phyloP scores from a whole-genome alignment of 2,113 vertebrate genomes.

The Capreolus pygargus region DNA sequence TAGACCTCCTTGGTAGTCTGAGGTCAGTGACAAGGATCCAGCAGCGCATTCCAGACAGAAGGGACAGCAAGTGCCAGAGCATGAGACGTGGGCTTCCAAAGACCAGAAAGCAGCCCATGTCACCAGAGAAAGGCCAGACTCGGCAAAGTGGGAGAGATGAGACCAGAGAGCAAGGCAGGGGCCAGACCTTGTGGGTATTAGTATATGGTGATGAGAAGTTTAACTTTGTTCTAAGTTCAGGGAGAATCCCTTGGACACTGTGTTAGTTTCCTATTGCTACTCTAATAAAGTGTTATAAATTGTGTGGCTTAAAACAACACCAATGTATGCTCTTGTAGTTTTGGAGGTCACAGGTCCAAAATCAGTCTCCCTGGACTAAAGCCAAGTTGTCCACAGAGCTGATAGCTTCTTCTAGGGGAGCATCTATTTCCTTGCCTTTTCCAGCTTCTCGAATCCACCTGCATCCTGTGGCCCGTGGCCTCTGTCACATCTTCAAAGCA shows the following conservation, averaged over 20 bases:
- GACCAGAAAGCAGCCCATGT: neutral
- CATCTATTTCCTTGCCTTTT: neutral
- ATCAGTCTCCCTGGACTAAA: neutral
- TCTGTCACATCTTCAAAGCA: neutral
- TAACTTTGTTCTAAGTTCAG: neutral
- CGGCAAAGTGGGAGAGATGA: too few relatives aligned
- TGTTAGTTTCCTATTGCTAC: neutral
- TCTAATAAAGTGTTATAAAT: neutral
- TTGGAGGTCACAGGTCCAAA: neutral
- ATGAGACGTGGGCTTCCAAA: neutral
- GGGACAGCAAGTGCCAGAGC: too few relatives aligned
- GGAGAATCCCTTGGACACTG: neutral
- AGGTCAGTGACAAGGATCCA: neutral
- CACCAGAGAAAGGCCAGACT: neutral
- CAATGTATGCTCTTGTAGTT: neutral
- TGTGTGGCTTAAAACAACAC: neutral
- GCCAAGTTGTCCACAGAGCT: neutral
- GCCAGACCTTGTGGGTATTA: neutral
- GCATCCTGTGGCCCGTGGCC: neutral
- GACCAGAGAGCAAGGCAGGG: neutral
- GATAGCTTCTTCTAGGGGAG: neutral
- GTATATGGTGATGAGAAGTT: neutral
- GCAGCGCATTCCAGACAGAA: neutral
- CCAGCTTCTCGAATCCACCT: neutral
- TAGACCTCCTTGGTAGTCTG: neutral